These are phyloP conservation scores for Linepithema humile DNA, from an alignment of 1,140 invertebrate genomes.

Conservation along the genomic window DNA sequence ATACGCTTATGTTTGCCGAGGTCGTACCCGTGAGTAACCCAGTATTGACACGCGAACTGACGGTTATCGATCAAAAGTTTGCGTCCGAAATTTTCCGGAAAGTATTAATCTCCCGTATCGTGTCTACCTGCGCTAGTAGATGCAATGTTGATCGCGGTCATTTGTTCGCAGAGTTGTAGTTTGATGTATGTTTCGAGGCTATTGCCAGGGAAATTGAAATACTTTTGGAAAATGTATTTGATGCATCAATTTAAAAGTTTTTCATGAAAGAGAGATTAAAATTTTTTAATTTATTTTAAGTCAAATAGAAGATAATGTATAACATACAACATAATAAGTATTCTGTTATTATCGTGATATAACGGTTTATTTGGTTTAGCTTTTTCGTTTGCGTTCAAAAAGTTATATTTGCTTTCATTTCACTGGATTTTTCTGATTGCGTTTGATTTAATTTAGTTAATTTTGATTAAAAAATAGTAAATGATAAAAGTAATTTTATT, in stretches of 20 bases:
- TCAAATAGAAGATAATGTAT: not conserved
- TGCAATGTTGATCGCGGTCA: not conserved
- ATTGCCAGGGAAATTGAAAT: not conserved
- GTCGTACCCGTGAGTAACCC: constrained; percentile 33
- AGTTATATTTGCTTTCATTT: not conserved
- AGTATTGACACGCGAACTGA: not conserved
- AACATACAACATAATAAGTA: not conserved
- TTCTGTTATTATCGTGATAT: not conserved
- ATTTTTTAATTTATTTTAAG: not conserved
- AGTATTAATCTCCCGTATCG: constrained; percentile 2
- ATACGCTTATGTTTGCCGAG: not conserved
- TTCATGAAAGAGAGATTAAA: not conserved
- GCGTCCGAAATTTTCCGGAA: not conserved
- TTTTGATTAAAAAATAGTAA: not conserved
- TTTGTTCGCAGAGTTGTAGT: not conserved
- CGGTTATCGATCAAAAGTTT: constrained; percentile 16
- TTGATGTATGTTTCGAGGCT: too few species aligned
- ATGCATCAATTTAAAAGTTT: not conserved
- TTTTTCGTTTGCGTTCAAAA: not conserved
- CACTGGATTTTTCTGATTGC: not conserved
- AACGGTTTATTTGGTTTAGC: not conserved
- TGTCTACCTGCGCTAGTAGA: not conserved
- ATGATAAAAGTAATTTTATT: too few species aligned
- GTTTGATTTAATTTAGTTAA: not conserved
- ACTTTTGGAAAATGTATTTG: not conserved